These are phyloP conservation scores for Rhabdomys dilectus DNA, from an alignment of 2,113 vertebrate species.

Conservation along the genomic window DNA sequence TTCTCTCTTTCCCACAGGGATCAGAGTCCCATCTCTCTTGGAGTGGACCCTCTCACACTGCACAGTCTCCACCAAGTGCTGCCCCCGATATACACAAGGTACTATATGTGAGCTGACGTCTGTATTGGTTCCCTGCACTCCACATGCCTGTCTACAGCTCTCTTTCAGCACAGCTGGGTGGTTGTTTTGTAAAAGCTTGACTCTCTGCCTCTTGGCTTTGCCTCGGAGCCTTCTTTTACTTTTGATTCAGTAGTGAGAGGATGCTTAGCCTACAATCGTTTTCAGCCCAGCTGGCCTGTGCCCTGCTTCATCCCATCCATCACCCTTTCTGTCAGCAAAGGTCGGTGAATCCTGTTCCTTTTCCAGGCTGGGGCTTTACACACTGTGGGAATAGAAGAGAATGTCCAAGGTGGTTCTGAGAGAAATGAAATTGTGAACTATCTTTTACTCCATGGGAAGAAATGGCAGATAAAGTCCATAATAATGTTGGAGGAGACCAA, in stretches of 20 bases:
- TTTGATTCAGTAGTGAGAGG: slow-evolving; percentile 62
- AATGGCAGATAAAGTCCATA: slow-evolving; percentile 80
- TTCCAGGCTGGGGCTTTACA: slow-evolving; percentile 77
- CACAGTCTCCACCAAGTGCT: too few species aligned
- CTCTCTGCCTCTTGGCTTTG: not conserved
- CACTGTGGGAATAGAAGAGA: slow-evolving; percentile 69
- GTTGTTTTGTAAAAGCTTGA: not conserved
- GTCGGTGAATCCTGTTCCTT: slow-evolving; percentile 84
- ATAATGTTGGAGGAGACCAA: slow-evolving; percentile 58
- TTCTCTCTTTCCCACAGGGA: not conserved
- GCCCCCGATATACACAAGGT: not conserved
- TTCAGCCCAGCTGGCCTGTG: slow-evolving; percentile 69
- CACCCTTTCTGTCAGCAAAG: slow-evolving; percentile 85
- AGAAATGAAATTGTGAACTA: slow-evolving; percentile 81
- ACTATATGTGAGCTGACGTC: not conserved
- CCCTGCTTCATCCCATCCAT: slow-evolving; percentile 85
- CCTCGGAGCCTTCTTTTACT: slow-evolving; percentile 3
- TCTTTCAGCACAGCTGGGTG: not conserved
- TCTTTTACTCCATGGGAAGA: slow-evolving; percentile 75
- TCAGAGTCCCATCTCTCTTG: not conserved
- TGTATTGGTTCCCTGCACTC: not conserved
- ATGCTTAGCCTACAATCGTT: slow-evolving; percentile 21
- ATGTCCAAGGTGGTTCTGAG: slow-evolving; percentile 81
- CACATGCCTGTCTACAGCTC: not conserved
- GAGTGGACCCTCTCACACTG: not conserved